A percentile compares a stretch with the other conserved stretches of the same genome.
phyloP scores from a whole-genome alignment of 2,797 vertebrate genomes.

The Ambastaia sidthimunki region DNA sequence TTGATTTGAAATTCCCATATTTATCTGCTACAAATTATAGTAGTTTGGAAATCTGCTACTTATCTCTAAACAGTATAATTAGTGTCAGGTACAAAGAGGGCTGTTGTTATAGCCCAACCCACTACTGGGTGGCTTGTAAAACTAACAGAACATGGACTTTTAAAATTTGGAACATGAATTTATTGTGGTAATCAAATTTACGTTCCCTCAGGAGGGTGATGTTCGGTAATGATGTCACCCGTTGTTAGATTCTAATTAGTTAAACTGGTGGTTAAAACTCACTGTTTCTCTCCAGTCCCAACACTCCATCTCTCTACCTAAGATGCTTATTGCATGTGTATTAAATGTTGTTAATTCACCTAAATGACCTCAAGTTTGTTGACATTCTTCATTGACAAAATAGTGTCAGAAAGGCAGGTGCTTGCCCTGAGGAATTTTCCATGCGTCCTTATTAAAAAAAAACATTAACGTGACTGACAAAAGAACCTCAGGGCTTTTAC shows the following conservation, averaged over 20 bases:
- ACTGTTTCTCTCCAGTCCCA: neutral
- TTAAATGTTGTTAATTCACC: slow-evolving; percentile 5
- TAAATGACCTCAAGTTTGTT: slow-evolving; percentile 25
- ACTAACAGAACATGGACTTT: neutral
- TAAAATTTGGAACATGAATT: neutral
- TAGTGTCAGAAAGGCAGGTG: slow-evolving; percentile 58
- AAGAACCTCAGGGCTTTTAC: slow-evolving; percentile 54
- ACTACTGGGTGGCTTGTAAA: slow-evolving; percentile 2
- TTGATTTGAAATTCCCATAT: too few species aligned
- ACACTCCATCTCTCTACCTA: neutral
- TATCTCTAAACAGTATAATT: slow-evolving; percentile 3
- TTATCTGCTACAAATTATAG: neutral
- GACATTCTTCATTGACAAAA: slow-evolving; percentile 49
- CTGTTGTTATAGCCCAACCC: neutral
- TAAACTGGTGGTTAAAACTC: neutral
- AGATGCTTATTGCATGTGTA: slow-evolving; percentile 1
- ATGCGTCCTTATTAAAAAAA: slow-evolving; percentile 21
- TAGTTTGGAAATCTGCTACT: neutral
- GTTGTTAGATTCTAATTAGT: neutral
- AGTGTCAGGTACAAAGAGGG: neutral
- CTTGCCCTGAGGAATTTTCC: slow-evolving; percentile 53
- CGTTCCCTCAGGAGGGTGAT: neutral
- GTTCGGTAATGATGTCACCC: neutral
- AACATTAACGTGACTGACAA: slow-evolving; percentile 37
- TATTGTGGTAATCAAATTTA: neutral